Base-by-base conservation (phyloP, 1,140 invertebrate genomes). In the Tribolium madens region DNA sequence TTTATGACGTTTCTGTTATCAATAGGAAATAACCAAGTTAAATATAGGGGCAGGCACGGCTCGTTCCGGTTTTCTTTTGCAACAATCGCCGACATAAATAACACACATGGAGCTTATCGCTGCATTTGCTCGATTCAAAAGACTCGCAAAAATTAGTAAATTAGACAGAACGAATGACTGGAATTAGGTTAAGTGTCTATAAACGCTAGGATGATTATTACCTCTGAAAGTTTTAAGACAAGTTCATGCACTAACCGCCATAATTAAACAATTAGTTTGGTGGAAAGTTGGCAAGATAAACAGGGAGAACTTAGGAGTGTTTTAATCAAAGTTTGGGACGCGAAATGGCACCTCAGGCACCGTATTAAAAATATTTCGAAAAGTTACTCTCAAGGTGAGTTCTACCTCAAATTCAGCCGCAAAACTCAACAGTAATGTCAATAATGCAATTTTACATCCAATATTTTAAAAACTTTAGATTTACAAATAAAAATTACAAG, bases 211-310 rank as follows among this genome's bases (percentile, higher is more conserved):
- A 26, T 26, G 53, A 60, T 60, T 60, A 60, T 60, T 60, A 21
- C 53, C 53, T 17, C 17, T 60, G 53, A 60, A 60, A 60, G 57
- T 64, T 64, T 64, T 33, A 64, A 64, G 31, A 64, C 21, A 64
- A 64, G 57, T 64, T 64, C 57, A 64, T 64, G 57, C 26, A 26
- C n/a, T 33, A 33, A 64, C 57, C 57, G 26, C 57, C 26, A 64
- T 64, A 64, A 64, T 64, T 64, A 64, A 64, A 64, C 57, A 64
- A 64, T 64, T 64, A 64, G 57, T 64, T 64, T 33, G 57, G 9
- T 42, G 57, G 57, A 64, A 64, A 64, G 21, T 64, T 64, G 13
- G 9, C 7, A 64, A 64, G 57, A 64, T 33, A 64, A 64, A 64
- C 57, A 64, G 26, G 31, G 26, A 13, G n/a, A 64, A 64, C 57